Evolutionary conservation across 2,113 vertebrate species (phyloP).

Genomic region (Origma solitaria): DNA sequence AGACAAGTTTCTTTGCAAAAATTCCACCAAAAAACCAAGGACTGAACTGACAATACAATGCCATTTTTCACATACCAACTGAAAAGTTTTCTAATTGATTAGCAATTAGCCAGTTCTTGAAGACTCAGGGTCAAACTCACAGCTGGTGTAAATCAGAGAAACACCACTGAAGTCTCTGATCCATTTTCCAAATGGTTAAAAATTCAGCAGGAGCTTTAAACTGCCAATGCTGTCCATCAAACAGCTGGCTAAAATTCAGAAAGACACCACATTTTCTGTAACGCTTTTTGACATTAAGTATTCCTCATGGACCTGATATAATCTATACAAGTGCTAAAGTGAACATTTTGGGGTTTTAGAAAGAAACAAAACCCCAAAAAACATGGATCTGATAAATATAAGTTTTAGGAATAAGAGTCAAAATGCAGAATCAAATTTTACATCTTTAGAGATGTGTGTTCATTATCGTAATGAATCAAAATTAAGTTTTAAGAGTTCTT

Average conservation of each 20-base stretch:
- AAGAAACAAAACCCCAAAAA: too few relatives aligned
- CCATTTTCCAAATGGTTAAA: slow-evolving; percentile 11
- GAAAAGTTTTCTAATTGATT: slow-evolving; percentile 7
- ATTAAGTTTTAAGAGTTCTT: background rate
- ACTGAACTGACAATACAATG: background rate
- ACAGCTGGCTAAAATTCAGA: slow-evolving; percentile 7
- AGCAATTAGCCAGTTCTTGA: background rate
- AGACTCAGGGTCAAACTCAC: background rate
- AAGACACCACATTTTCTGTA: background rate
- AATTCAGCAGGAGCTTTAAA: background rate
- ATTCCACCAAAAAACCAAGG: background rate
- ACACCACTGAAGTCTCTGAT: background rate
- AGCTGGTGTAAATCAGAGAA: background rate
- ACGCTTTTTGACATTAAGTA: background rate
- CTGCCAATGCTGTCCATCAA: background rate
- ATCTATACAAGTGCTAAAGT: background rate
- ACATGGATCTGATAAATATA: accelerated
- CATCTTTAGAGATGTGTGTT: background rate
- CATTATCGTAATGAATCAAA: background rate
- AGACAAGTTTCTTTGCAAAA: background rate
- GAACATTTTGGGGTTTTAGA: background rate
- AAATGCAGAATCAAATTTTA: background rate
- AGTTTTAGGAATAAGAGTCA: background rate
- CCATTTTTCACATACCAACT: background rate
- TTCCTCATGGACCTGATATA: background rate